phyloP scores from a whole-genome alignment of 2,113 vertebrate species.

The Motacilla alba region DNA sequence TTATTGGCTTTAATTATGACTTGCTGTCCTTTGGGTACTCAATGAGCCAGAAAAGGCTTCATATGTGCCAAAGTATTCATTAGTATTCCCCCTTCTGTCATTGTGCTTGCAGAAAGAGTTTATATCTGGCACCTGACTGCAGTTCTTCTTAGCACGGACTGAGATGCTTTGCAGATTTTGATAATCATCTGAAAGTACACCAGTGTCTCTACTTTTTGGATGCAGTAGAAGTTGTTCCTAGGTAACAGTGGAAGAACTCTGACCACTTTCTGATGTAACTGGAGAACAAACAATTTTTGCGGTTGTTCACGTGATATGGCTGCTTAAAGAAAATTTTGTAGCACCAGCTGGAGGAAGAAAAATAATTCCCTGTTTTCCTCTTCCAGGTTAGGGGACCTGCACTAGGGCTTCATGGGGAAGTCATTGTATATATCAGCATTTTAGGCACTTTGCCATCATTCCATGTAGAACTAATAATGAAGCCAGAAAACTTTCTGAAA shows the following conservation, averaged over 20 bases:
- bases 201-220: conserved; percentile 28
- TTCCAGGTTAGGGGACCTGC: neutral
- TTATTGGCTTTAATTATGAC: conserved; percentile 77
- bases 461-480: neutral
- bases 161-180: conserved; percentile 66
- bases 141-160: conserved; percentile 44
- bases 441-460: neutral
- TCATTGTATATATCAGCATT: neutral
- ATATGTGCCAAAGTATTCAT: conserved; percentile 73
- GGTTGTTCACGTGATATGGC: neutral
- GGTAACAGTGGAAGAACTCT: neutral
- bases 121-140: conserved; percentile 63
- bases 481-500: neutral
- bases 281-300: neutral
- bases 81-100: conserved; percentile 73
- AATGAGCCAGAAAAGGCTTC: conserved; percentile 72
- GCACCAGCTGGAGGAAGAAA: neutral
- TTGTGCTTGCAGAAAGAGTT: conserved; percentile 68
- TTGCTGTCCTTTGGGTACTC: conserved; percentile 72
- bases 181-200: conserved; percentile 61
- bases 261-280: neutral
- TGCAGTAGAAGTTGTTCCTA: neutral
- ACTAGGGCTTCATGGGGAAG: neutral
- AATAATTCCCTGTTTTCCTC: neutral
- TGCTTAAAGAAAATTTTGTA: neutral